Evolutionary conservation across 2,797 vertebrate genomes (phyloP).

Genomic region (Amblyopsis hoosieri): DNA sequence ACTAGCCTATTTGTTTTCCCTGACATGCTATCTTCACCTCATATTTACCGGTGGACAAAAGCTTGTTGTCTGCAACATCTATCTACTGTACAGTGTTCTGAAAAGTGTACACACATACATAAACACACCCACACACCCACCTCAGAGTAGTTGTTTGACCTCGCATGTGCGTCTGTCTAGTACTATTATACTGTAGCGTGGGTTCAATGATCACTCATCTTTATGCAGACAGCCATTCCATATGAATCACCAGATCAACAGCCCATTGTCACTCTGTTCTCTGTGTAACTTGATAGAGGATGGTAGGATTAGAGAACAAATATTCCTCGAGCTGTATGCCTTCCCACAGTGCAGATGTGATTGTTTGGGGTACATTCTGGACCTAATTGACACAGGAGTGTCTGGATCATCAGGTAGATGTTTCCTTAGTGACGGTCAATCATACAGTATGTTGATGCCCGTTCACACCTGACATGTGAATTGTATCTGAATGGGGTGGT

Average conservation of each 20-base stretch:
- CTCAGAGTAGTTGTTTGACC: neutral
- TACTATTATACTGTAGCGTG: conserved; percentile 27
- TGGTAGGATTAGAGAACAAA: conserved; percentile 48
- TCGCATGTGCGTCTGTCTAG: neutral
- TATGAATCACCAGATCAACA: conserved; percentile 58
- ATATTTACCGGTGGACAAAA: too few species aligned
- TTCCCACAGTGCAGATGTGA: conserved; percentile 18
- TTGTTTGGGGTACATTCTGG: conserved; percentile 10
- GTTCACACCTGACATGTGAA: too few species aligned
- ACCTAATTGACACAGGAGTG: too few species aligned
- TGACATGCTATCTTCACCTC: too few species aligned
- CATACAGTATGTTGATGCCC: too few species aligned
- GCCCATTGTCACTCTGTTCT: conserved; percentile 47
- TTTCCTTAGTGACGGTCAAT: too few species aligned
- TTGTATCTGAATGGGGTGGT: too few species aligned
- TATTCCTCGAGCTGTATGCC: conserved; percentile 19
- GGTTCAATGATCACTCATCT: conserved; percentile 45
- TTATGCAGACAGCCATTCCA: conserved; percentile 26
- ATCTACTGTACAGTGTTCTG: too few species aligned
- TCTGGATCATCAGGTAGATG: too few species aligned
- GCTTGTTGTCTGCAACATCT: too few species aligned
- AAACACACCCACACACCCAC: conserved; percentile 20
- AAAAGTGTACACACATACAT: too few species aligned
- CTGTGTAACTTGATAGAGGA: conserved; percentile 50
- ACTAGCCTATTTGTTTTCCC: conserved; percentile 10